Conservation (phyloP, 2,888 invertebrate genomes). For the Notodonta ziczac region DNA sequence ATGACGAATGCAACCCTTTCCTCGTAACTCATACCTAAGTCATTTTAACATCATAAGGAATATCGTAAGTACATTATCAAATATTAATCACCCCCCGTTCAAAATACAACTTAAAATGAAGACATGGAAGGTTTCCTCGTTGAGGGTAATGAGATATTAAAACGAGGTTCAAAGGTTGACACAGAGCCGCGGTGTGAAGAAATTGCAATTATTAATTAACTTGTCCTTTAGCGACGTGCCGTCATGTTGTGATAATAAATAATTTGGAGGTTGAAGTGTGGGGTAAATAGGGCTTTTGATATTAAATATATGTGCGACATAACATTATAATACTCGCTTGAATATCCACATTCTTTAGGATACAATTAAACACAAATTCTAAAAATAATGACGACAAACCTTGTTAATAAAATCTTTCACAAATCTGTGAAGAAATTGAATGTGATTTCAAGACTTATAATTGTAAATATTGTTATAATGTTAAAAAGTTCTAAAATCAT, state of each 20-base stretch:
- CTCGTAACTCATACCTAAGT: not conserved
- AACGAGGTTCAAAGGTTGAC: slow-evolving; percentile 29
- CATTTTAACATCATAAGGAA: slow-evolving; percentile 18
- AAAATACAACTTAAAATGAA: not conserved
- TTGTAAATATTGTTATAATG: no score
- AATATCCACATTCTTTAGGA: no score
- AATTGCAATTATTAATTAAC: slow-evolving; percentile 37
- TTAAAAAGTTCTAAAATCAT: no score
- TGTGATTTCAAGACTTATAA: no score
- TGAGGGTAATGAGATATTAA: slow-evolving; percentile 28
- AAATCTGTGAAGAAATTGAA: no score
- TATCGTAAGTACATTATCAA: slow-evolving; percentile 31
- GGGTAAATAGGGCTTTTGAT: no score
- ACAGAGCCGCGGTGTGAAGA: slow-evolving; percentile 24
- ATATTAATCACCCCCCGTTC: slow-evolving; percentile 25
- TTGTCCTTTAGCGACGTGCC: slow-evolving; percentile 18
- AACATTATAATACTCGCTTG: no score
- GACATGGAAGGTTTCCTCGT: slow-evolving; percentile 16
- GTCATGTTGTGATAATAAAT: slow-evolving; percentile 9
- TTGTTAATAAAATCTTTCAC: no score
- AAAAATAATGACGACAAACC: no score
- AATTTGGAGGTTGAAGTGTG: not conserved
- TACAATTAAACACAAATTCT: no score
- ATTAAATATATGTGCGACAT: no score
- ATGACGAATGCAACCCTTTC: not conserved